Percentiles rank a stretch among this genome's conserved stretches.
Evolutionary conservation across 2,888 invertebrate genomes (phyloP).

Genomic region (Thymelicus sylvestris): DNA sequence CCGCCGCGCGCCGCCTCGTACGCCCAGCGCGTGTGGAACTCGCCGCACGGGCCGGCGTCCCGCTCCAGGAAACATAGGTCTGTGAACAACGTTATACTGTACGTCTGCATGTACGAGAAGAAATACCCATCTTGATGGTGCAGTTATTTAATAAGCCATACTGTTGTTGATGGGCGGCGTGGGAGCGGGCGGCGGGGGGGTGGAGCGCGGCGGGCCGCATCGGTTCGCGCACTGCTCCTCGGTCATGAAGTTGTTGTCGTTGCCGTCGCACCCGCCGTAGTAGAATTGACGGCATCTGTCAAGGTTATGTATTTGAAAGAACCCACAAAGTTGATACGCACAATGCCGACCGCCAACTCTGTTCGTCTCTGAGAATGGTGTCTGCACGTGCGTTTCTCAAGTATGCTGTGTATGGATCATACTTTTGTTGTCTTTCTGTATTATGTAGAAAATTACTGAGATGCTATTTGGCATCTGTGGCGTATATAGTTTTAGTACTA

Average conservation of each 20-base stretch:
- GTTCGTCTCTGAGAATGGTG: no score
- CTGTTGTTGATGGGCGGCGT: constrained; percentile 32
- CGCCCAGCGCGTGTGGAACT: constrained; percentile 86
- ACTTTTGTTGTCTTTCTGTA: no score
- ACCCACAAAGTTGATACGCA: no score
- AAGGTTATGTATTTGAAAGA: neutral
- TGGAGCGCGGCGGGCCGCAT: constrained; percentile 72
- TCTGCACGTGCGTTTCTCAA: no score
- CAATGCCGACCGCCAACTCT: no score
- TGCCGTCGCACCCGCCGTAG: constrained; percentile 96
- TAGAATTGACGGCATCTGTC: constrained; percentile 90
- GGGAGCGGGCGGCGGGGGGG: constrained; percentile 11
- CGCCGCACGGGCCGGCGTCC: constrained; percentile 88
- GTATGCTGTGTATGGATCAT: no score
- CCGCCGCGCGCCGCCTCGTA: constrained; percentile 89
- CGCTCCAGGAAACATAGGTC: constrained; percentile 88
- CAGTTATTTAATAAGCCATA: neutral
- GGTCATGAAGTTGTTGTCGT: constrained; percentile 91
- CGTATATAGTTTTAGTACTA: no score
- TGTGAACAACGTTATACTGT: constrained; percentile 52
- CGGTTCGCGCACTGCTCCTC: constrained; percentile 87
- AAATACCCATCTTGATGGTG: no score
- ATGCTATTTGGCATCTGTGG: no score
- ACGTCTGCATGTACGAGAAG: no score
- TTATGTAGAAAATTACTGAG: no score